Evolutionary conservation across 2,888 invertebrate species (phyloP), one percentile per base, ranked within the genome.

Genomic region (Chrysolina oricalcia): DNA sequence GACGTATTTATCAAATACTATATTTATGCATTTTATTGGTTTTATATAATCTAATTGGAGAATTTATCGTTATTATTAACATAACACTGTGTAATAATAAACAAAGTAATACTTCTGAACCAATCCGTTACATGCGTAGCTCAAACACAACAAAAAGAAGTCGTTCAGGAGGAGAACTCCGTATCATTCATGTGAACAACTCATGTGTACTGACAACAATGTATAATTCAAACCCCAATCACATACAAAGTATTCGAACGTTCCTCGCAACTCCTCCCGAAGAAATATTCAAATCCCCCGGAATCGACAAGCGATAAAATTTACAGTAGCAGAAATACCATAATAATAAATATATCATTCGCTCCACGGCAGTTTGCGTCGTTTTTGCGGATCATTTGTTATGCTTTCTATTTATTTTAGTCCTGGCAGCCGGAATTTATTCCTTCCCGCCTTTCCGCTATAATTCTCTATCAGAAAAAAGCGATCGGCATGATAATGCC

Each of bases 271-370:
- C 13, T 46, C 59, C 50, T 72, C 66, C 69, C 53, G 19, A 68
- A 40, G 53, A 17, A 40, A 40, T 53, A 68, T 53, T 68, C 79
- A 78, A 73, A 76, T 76, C 64, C 64, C 43, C 59, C 15, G 71
- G 59, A 82, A 82, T 82, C 81, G 82, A 74, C 81, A 81, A 83
- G 81, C 81, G 80, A 80, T 80, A 78, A 85, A 85, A 86, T 87
- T 86, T 86, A 87, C 86, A 70, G 83, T 77, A 74, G 81, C 78
- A 81, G 79, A 81, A 73, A 79, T 79, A 81, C 85, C 82, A 86
- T 86, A 86, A 87, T 84, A 86, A 86, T 87, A 87, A 86, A 87
- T 87, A 86, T 86, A 87, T 87, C 87, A 86, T 85, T 87, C 84
- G 86, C 80, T 86, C 84, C 82, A 83, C 80, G 82, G 85, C 84